Evolutionary conservation across 1,140 invertebrate species (phyloP), one percentile per base, ranked within the genome.

Genomic region (Drosophila busckii): DNA sequence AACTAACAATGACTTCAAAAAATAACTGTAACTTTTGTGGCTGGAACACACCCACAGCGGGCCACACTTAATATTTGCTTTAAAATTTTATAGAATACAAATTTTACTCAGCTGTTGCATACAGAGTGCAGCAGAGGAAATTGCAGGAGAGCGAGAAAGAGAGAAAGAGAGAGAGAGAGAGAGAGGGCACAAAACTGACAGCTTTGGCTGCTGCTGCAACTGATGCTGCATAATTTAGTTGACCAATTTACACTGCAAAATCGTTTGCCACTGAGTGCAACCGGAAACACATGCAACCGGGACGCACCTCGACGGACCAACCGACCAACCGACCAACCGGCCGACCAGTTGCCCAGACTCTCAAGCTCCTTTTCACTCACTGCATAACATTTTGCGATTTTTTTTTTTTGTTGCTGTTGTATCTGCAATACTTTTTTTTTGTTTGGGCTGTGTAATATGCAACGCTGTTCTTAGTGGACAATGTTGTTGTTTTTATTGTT

Each of bases 211-310:
- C 59, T 44, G 54, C 63, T 62, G 71, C 71, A 80, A 80, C 69
- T 82, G 71, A 66, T 78, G 73, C 69, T 84, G 80, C 80, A 84
- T 84, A 84, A 84, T 84, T 84, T 84, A 84, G 80, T 76, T 75
- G 80, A 68, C 73, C 80, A 84, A 84, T 84, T 84, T 84, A 70
- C 80, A 75, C 70, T 70, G 76, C 6, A 59, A 38, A 59, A 60
- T 31, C 54, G 54, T 70, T 73, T 61, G 70, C 45, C 65, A 55
- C 50, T 83, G 75, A 82, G 78, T 83, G 78, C 69, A 80, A 84
- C 80, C 80, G 80, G 80, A 84, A 84, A 70, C 76, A 73, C 73
- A 80, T 66, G 58, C 68, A 60, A n/a, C 28, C 73, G 15, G 60
- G 46, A 25, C 62, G 44, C 54, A 26, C 34, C n/a, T n/a, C n/a